phyloP scores from a whole-genome alignment of 2,888 invertebrate genomes.

The Erebia epiphron region DNA sequence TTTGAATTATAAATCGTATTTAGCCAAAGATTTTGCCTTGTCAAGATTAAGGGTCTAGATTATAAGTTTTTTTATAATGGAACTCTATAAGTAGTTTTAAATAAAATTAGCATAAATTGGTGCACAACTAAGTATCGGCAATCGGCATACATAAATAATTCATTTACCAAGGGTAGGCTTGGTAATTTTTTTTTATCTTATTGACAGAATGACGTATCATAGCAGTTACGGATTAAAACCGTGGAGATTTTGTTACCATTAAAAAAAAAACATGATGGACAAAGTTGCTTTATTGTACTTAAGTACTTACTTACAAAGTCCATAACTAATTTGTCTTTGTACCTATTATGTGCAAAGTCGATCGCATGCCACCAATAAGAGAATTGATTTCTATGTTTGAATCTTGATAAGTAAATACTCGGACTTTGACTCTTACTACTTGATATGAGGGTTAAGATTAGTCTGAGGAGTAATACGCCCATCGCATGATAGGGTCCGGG shows the following conservation, averaged over 20 bases:
- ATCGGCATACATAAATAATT: conserved; percentile 23
- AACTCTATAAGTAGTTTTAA: conserved; percentile 7
- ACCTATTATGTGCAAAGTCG: conserved; percentile 2
- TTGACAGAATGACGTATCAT: conserved; percentile 23
- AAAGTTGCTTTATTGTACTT: not conserved
- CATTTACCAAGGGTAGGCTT: conserved; percentile 29
- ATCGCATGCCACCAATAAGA: conserved; percentile 2
- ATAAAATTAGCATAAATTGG: conserved; percentile 20
- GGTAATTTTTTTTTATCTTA: conserved; percentile 28
- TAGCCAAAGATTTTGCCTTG: not conserved
- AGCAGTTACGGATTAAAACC: conserved; percentile 8
- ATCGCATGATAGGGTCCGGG: conserved; percentile 63
- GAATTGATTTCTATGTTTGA: conserved; percentile 11
- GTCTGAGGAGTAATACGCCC: conserved; percentile 43
- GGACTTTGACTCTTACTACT: conserved; percentile 24
- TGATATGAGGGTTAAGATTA: conserved; percentile 49
- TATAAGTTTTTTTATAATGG: not conserved
- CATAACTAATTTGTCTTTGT: not conserved
- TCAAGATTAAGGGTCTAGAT: conserved; percentile 5
- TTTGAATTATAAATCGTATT: conserved; percentile 3
- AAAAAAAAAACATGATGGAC: conserved; percentile 5
- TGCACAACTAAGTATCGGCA: conserved; percentile 13
- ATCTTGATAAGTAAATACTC: conserved; percentile 5
- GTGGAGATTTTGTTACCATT: conserved; percentile 3
- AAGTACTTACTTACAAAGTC: not conserved